Evolutionary conservation across 2,888 invertebrate genomes (phyloP), one percentile per base, ranked within the genome.

Genomic region (Sarcophaga caerulescens): DNA sequence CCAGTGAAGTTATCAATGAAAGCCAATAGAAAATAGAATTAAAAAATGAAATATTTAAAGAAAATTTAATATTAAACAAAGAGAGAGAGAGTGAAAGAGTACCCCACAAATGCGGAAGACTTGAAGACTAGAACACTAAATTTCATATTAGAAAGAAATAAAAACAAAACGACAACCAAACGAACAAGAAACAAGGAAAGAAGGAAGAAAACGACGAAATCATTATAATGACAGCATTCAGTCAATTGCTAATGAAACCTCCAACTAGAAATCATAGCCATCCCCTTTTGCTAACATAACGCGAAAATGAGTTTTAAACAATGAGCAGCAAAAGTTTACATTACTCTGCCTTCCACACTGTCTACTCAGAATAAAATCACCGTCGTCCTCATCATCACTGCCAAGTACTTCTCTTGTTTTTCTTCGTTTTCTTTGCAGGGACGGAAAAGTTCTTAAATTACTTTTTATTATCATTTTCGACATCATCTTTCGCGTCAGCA

Each of bases 381-480:
- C 84, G 10, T 14, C 17, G 17, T 52, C 4, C 3, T 52, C 17
- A 52, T 52, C 17, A 52, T 14, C 52, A 52, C 2, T 35, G 35
- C 35, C 8, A 87, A 87, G 84, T 81, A 79, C 86, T 87, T 84
- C 79, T 81, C 73, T 74, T 35, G 35, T 35, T 35, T 35, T 35
- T 8, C 8, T 35, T 35, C 35, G 3, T 10, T 35, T 10, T 35
- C 35, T 35, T 35, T 35, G 35, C 10, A 35, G 35, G 35, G 35
- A 35, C 35, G 10, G 35, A 35, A 35, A 89, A 89, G 87, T 89
- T 89, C 89, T 88, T 88, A 89, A 88, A 89, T 89, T 89, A 88
- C 88, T 89, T 89, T 35, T 88, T 89, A 89, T 89, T 89, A 89
- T 89, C 88, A 88, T 82, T 82, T 76, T 85, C 84, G 78, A 84